These are phyloP conservation scores for Antheraea yamamai DNA, from an alignment of 2,888 invertebrate species.

Conservation along the genomic window DNA sequence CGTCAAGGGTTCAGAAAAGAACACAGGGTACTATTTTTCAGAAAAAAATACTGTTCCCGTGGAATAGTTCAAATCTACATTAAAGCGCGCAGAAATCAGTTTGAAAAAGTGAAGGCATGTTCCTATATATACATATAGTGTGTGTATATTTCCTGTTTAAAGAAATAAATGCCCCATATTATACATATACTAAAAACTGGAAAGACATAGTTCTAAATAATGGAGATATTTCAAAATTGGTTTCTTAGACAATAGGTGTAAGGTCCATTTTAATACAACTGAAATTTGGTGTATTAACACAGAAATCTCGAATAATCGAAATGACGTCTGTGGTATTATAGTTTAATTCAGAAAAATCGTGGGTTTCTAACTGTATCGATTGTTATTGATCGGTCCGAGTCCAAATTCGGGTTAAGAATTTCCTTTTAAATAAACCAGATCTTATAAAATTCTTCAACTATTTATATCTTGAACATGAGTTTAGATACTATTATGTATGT, in stretches of 20 bases:
- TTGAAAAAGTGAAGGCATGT: background rate
- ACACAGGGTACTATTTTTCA: too few species aligned
- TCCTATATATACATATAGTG: background rate
- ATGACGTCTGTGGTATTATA: conserved; percentile 49
- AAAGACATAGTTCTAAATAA: background rate
- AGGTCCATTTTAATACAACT: background rate
- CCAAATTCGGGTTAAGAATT: conserved; percentile 10
- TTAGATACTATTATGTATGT: conserved; percentile 5
- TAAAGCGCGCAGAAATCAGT: too few species aligned
- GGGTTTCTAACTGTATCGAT: conserved; percentile 59
- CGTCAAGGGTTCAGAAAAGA: too few species aligned
- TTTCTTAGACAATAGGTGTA: background rate
- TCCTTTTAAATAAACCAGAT: background rate
- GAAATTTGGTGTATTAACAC: conserved; percentile 18
- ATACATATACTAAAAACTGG: background rate
- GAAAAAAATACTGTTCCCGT: too few species aligned
- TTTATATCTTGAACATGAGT: conserved; percentile 17
- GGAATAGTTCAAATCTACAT: too few species aligned
- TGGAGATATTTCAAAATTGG: background rate
- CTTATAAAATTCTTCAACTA: conserved; percentile 10
- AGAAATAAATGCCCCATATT: too few species aligned
- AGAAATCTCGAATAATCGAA: conserved; percentile 62
- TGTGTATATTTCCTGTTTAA: too few species aligned
- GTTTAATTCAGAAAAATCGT: conserved; percentile 57
- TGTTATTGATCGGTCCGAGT: conserved; percentile 25